These are phyloP conservation scores for Habropoda laboriosa DNA, from an alignment of 1,140 invertebrate species.

Conservation along the genomic window DNA sequence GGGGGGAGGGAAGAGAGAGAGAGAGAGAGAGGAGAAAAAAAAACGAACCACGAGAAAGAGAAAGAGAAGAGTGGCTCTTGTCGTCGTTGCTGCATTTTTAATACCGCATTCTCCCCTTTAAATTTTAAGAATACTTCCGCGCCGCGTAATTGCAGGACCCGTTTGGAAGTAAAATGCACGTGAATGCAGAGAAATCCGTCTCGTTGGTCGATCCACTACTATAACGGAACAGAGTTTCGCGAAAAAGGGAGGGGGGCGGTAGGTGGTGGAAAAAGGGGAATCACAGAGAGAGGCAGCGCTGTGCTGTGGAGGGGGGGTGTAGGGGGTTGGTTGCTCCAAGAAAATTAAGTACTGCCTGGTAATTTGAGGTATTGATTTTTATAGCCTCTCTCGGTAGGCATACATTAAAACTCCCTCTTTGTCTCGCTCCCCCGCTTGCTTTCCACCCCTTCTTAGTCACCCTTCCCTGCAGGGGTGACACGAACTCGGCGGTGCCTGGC, in stretches of 20 bases:
- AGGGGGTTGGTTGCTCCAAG: slow-evolving; percentile 74
- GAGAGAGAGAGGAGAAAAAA: not conserved
- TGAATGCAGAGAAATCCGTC: slow-evolving; percentile 65
- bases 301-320: too few species aligned
- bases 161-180: slow-evolving; percentile 64
- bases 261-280: slow-evolving; percentile 1
- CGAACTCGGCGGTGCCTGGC: slow-evolving; percentile 76
- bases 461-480: slow-evolving; percentile 68
- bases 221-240: slow-evolving; percentile 63
- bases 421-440: slow-evolving; percentile 59
- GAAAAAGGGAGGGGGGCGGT: slow-evolving; percentile 8
- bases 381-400: slow-evolving; percentile 81
- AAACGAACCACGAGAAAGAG: not conserved
- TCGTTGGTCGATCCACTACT: slow-evolving; percentile 49
- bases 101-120: slow-evolving; percentile 64
- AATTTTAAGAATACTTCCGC: slow-evolving; percentile 59
- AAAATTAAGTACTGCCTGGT: slow-evolving; percentile 82
- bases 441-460: slow-evolving; percentile 69
- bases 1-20: not conserved
- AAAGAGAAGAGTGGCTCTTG: slow-evolving; percentile 27
- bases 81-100: slow-evolving; percentile 63
- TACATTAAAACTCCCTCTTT: slow-evolving; percentile 78
- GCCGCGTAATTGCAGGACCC: slow-evolving; percentile 63
- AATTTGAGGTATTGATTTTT: slow-evolving; percentile 83
- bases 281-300: slow-evolving; percentile 46